phyloP scores from a whole-genome alignment of 2,888 invertebrate genomes.

The Linyphia triangularis region DNA sequence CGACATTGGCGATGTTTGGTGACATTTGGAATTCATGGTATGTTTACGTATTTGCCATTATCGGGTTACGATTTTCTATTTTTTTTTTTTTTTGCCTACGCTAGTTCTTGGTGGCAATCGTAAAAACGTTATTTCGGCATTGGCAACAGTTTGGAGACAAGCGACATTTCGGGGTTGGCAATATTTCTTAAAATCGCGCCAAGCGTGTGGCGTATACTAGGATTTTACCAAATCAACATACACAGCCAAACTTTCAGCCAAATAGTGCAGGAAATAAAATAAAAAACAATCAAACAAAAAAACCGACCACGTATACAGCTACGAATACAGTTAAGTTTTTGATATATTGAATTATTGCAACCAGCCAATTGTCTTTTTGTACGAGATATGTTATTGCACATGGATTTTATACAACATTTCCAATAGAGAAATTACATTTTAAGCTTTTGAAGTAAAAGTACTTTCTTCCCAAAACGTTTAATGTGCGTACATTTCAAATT shows the following conservation, averaged over 20 bases:
- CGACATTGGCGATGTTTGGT: too few relatives aligned
- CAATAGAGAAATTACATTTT: background rate
- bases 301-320: slow-evolving; percentile 1
- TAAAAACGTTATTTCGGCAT: too few relatives aligned
- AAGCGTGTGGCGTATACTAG: too few relatives aligned
- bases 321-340: slow-evolving; percentile 1
- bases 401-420: slow-evolving; percentile 26
- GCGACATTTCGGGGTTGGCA: too few relatives aligned
- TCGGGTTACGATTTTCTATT: too few relatives aligned
- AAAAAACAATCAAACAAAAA: background rate
- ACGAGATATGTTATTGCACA: slow-evolving; percentile 51
- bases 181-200: too few relatives aligned
- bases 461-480: background rate
- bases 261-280: slow-evolving; percentile 31
- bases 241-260: slow-evolving; percentile 11
- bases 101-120: too few relatives aligned
- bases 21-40: too few relatives aligned
- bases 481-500: slow-evolving; percentile 7
- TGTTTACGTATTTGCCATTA: too few relatives aligned
- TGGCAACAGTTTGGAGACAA: too few relatives aligned
- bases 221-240: too few relatives aligned
- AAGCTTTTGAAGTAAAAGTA: background rate
- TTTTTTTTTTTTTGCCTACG: too few relatives aligned
- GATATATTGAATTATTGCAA: slow-evolving; percentile 21
- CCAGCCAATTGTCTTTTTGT: background rate